phyloP scores from a whole-genome alignment of 2,888 invertebrate genomes.

The Caenorhabditis virilis region DNA sequence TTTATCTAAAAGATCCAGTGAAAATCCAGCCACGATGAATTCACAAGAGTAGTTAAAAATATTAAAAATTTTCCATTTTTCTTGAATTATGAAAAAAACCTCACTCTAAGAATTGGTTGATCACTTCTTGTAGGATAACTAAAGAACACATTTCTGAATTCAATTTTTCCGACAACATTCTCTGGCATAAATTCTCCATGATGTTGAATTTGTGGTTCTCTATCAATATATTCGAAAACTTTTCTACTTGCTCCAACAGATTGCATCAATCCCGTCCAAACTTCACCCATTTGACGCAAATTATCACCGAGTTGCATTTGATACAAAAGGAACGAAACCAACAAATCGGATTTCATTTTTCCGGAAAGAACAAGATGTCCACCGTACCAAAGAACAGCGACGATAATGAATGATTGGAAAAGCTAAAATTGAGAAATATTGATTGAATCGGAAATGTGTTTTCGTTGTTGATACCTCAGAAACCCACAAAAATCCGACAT shows the following conservation, averaged over 20 bases:
- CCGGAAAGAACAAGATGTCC: conserved; percentile 70
- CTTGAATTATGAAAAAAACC: too few relatives aligned
- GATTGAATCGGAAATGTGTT: neutral
- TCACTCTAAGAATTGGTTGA: conserved; percentile 77
- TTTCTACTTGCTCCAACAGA: conserved; percentile 71
- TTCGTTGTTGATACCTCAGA: conserved; percentile 60
- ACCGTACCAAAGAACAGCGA: conserved; percentile 70
- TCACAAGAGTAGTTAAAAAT: too few relatives aligned
- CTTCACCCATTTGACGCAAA: conserved; percentile 68
- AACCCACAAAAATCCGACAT: conserved; percentile 65
- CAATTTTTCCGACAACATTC: conserved; percentile 75
- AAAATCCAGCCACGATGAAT: too few relatives aligned
- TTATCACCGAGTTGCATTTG: conserved; percentile 70
- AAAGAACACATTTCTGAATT: conserved; percentile 79
- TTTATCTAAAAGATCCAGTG: too few relatives aligned
- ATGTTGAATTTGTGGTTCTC: conserved; percentile 65
- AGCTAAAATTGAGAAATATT: conserved; percentile 45
- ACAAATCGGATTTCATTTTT: conserved; percentile 66
- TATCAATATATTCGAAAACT: conserved; percentile 70
- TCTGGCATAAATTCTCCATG: conserved; percentile 43
- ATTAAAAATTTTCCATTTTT: too few relatives aligned
- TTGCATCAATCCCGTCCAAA: conserved; percentile 71
- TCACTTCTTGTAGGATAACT: conserved; percentile 83
- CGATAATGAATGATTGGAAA: conserved; percentile 66
- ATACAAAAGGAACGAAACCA: conserved; percentile 71